phyloP scores from a whole-genome alignment of 2,113 vertebrate species.

The Serilophus lunatus region DNA sequence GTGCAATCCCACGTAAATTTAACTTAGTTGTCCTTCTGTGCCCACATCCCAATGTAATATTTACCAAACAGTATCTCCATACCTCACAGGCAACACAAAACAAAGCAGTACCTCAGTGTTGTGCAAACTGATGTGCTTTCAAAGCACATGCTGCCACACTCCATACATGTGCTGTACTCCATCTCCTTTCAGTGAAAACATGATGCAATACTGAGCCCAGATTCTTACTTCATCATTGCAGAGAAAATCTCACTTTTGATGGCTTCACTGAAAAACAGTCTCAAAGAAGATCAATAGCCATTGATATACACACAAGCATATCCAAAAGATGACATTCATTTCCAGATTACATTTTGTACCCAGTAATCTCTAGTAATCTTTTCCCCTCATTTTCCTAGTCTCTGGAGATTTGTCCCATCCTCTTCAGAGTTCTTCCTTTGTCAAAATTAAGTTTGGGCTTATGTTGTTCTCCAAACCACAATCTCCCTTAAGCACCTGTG shows the following conservation, averaged over 20 bases:
- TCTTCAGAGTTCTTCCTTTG: background rate
- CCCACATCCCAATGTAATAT: background rate
- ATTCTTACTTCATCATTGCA: background rate
- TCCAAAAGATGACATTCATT: background rate
- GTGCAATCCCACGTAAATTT: background rate
- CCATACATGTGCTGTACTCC: fast-evolving
- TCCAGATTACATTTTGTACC: background rate
- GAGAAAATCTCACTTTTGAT: background rate
- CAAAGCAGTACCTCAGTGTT: background rate
- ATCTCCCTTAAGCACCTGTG: background rate
- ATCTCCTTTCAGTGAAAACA: background rate
- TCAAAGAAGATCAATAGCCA: background rate
- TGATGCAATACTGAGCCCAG: background rate
- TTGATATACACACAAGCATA: background rate
- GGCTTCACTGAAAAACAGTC: background rate
- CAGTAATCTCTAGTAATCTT: background rate
- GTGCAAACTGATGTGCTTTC: background rate
- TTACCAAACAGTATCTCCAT: background rate
- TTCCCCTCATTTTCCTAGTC: background rate
- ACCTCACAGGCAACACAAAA: background rate
- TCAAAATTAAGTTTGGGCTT: background rate
- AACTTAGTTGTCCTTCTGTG: background rate
- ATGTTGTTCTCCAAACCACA: background rate
- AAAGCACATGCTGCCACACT: background rate
- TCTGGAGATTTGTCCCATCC: background rate